Base-by-base conservation (phyloP, 2,797 vertebrate species). In the Sebastes kiyomatsui region DNA sequence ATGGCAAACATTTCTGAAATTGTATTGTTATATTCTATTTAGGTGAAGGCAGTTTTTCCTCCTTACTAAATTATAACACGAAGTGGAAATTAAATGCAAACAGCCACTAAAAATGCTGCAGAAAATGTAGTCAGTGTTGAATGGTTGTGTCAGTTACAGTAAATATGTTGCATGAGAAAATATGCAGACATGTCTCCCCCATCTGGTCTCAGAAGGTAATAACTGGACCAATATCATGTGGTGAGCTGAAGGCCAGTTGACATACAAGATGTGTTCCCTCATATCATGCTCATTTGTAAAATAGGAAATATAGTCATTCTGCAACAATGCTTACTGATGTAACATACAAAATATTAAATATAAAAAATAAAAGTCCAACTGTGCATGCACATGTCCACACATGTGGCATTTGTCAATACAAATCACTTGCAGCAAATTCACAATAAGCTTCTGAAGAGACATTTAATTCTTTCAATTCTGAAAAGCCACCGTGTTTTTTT, bases 401-500 rank as follows among this genome's bases (percentile, higher is more conserved):
- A 22, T 11, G 16, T 5, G 6, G 9, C 4, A 0, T 18, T n/a
- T 35, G 38, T 56, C 14, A 52, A 46, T 30, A 33, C 72, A 74
- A 74, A 65, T 54, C 25, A 75, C 4, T 46, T 49, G 12, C 4
- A 75, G 68, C 16, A 73, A 79, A 77, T 84, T 65, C 62, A 90
- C 82, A 85, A 89, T 23, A 85, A 81, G 56, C 23, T 87, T 87
- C 80, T 78, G 60, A 79, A 79, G 77, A 91, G 67, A 89, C 82
- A 80, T 79, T 92, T 71, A 16, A 67, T 94, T 77, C 20, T 72
- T 87, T 91, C 89, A 95, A 90, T 91, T 95, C 95, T 95, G 92
- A 95, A 96, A 96, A 95, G 95, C 84, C 87, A 87, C 77, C 66
- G 75, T 82, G 65, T 91, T 94, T 94, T 42, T 52, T 96, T 93